phyloP scores from a whole-genome alignment of 2,888 invertebrate genomes.

The Dynastes hyllus region DNA sequence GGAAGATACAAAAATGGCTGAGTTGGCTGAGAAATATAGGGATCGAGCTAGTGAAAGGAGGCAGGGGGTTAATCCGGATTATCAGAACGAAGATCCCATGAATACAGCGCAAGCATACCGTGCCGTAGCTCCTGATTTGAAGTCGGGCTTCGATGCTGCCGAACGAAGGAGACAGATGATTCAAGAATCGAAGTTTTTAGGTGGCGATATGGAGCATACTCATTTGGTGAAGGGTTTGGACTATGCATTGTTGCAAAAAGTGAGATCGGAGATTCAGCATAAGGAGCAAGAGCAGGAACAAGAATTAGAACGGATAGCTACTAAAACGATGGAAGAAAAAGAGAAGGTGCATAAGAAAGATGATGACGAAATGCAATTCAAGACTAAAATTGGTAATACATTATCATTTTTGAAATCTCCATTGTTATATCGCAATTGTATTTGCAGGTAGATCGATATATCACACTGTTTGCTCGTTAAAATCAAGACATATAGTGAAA shows the following conservation, averaged over 20 bases:
- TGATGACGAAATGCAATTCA: conserved; percentile 87
- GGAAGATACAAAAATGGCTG: conserved; percentile 95
- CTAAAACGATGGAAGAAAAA: conserved; percentile 73
- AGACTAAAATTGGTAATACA: conserved; percentile 79
- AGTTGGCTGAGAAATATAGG: conserved; percentile 93
- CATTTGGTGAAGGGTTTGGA: conserved; percentile 99
- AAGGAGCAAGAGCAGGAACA: conserved; percentile 89
- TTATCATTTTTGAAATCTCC: neutral
- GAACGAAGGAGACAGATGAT: conserved; percentile 96
- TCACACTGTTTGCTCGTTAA: conserved; percentile 79
- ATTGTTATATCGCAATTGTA: neutral
- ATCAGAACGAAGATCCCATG: conserved; percentile 88
- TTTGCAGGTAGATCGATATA: conserved; percentile 77
- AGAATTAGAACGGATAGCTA: conserved; percentile 84
- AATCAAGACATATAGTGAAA: conserved; percentile 83
- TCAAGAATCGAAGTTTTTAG: conserved; percentile 99
- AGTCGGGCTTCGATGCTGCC: conserved; percentile 95
- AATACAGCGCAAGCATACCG: conserved; percentile 82
- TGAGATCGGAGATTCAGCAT: conserved; percentile 89
- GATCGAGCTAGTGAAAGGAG: conserved; percentile 93
- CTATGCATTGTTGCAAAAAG: conserved; percentile 91
- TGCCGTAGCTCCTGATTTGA: conserved; percentile 97
- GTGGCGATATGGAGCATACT: conserved; percentile 99
- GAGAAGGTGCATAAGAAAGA: conserved; percentile 73
- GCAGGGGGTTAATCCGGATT: conserved; percentile 88